A percentile compares a stretch with the other conserved stretches of the same genome.
Conservation (phyloP, 2,888 invertebrate species). For the Oithona nana region DNA sequence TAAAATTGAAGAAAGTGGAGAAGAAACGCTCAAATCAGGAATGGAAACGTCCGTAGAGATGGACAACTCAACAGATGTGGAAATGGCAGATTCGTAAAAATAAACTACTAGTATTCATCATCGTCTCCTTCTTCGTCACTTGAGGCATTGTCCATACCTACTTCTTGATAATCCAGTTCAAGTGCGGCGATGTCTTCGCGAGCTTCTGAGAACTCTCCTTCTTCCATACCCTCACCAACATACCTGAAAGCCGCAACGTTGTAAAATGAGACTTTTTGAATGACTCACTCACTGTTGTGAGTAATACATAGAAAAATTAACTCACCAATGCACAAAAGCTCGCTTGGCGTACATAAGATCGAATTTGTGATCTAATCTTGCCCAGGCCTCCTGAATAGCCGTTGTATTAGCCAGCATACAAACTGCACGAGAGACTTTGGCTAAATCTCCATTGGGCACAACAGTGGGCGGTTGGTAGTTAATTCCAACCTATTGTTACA, state of each 20-base stretch:
- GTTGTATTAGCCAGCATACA: constrained; percentile 39
- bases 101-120: no score
- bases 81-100: neutral
- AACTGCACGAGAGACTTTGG: constrained; percentile 34
- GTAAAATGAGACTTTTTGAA: no score
- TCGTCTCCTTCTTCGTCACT: neutral
- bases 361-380: constrained; percentile 36
- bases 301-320: no score
- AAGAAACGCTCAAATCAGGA: neutral
- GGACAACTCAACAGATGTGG: neutral
- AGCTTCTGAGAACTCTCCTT: constrained; percentile 18
- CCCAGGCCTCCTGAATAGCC: constrained; percentile 38
- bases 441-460: constrained; percentile 80
- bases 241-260: no score
- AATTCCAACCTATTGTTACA: no score
- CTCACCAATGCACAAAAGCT: constrained; percentile 37
- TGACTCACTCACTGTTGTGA: no score
- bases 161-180: constrained; percentile 17
- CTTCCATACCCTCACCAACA: constrained; percentile 18
- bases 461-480: constrained; percentile 88
- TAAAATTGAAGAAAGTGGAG: neutral
- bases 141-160: neutral
- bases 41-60: neutral
- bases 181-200: constrained; percentile 18
- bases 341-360: constrained; percentile 38